Evolutionary conservation across 2,888 invertebrate species (phyloP), one percentile per base, ranked within the genome.

Genomic region (Meghimatium bilineatum): DNA sequence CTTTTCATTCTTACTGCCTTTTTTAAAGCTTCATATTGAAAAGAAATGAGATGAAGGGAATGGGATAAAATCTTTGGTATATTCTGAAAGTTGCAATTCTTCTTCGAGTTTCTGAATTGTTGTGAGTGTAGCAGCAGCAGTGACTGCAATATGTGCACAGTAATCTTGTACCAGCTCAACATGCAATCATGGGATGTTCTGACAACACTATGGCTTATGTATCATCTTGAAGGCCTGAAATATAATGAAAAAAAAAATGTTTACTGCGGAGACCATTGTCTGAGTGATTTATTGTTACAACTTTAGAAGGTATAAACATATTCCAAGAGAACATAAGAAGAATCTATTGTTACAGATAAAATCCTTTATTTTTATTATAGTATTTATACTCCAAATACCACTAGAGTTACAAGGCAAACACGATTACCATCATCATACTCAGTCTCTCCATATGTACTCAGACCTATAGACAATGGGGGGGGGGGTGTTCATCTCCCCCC

Each of bases 211-310:
- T 20, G 89, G 79, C 44, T 88, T 88, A 74, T 86, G 82, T 23
- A 90, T 84, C 88, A 90, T 86, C 83, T 88, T 90, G 84, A 89
- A 90, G 14, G 89, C 89, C 89, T 90, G 86, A 80, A 87, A 83
- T 14, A 69, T 63, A 26, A n/a, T n/a, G n/a, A 63, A 1, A 63
- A 26, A 49, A 49, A 56, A 56, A 14, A 56, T 23, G 23, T 6
- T 23, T 56, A 14, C 23, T 14, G 20, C 56, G 23, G 56, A 56
- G 56, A 56, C 17, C 8, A 6, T 23, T 56, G 44, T 44, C 44
- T 44, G 12, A 44, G 44, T 44, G 44, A 44, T 44, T 44, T 5
- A 8, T 44, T 5, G 44, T 5, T 44, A 44, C n/a, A n/a, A n/a
- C n/a, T n/a, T n/a, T n/a, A n/a, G n/a, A n/a, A n/a, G n/a, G n/a